A percentile compares a stretch with the other conserved stretches of the same genome.
phyloP scores from a whole-genome alignment of 2,113 vertebrate genomes.

The Himantopus leucocephalus region DNA sequence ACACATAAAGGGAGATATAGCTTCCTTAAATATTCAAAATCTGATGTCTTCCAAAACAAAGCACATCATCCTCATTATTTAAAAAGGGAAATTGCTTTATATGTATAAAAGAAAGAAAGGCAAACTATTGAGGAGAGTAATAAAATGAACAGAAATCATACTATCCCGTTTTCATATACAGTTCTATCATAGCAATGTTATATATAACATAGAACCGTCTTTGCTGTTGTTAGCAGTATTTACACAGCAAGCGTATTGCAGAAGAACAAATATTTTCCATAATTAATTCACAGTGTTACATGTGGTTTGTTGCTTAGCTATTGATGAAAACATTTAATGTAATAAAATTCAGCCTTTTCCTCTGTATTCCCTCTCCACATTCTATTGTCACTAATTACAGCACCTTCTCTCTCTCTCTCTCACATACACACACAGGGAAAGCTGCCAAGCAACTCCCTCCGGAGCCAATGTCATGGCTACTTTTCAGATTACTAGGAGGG shows the following conservation, averaged over 20 bases:
- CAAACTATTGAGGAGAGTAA: neutral
- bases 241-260: neutral
- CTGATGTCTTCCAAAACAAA: constrained; percentile 59
- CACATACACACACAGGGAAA: neutral
- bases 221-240: neutral
- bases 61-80: constrained; percentile 56
- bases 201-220: neutral
- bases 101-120: neutral
- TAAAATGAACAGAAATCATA: neutral
- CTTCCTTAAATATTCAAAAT: constrained; percentile 61
- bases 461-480: neutral
- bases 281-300: constrained; percentile 36
- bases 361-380: neutral
- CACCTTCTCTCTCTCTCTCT: neutral
- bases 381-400: constrained; percentile 23
- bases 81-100: constrained; percentile 62
- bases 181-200: neutral
- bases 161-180: neutral
- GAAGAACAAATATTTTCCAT: neutral
- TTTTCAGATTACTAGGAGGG: neutral
- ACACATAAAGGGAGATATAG: constrained; percentile 54
- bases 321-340: constrained; percentile 47
- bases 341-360: constrained; percentile 13
- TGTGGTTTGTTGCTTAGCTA: neutral
- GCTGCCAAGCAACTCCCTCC: constrained; percentile 35